Evolutionary conservation across 2,113 vertebrate genomes (phyloP).

Genomic region (Notarius quadriscutis): DNA sequence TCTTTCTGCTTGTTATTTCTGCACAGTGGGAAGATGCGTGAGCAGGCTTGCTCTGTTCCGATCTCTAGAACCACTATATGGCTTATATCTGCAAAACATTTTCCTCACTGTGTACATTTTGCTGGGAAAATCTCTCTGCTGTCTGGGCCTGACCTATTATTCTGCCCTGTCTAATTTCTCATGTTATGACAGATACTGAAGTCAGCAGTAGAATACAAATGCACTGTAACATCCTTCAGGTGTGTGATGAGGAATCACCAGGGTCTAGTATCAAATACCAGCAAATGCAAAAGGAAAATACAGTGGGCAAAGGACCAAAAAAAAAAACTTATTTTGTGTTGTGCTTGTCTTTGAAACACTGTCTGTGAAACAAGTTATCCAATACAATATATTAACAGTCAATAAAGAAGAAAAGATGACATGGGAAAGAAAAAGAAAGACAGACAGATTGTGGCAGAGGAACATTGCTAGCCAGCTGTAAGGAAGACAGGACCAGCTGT

Average conservation of each 20-base stretch:
- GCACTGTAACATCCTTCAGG: constrained; percentile 3
- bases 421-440: not conserved
- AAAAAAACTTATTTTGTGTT: not conserved
- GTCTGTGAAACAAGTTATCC: not conserved
- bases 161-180: constrained; percentile 49
- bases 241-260: constrained; percentile 41
- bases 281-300: constrained; percentile 14
- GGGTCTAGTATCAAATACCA: constrained; percentile 37
- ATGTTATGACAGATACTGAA: constrained; percentile 39
- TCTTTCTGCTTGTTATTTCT: not conserved
- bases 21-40: not conserved
- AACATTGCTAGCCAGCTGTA: not conserved
- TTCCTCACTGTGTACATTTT: constrained; percentile 20
- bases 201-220: constrained; percentile 56
- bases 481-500: not conserved
- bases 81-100: not conserved
- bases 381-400: not conserved
- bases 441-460: not conserved
- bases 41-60: not conserved
- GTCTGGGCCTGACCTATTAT: constrained; percentile 36
- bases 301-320: not conserved
- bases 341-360: constrained; percentile 22
- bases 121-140: constrained; percentile 1
- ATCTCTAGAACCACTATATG: not conserved
- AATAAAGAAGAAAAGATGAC: not conserved